Percentiles rank a stretch among this genome's conserved stretches.
These are phyloP conservation scores for Euthynnus affinis DNA, from an alignment of 2,797 vertebrate genomes.

Conservation along the genomic window DNA sequence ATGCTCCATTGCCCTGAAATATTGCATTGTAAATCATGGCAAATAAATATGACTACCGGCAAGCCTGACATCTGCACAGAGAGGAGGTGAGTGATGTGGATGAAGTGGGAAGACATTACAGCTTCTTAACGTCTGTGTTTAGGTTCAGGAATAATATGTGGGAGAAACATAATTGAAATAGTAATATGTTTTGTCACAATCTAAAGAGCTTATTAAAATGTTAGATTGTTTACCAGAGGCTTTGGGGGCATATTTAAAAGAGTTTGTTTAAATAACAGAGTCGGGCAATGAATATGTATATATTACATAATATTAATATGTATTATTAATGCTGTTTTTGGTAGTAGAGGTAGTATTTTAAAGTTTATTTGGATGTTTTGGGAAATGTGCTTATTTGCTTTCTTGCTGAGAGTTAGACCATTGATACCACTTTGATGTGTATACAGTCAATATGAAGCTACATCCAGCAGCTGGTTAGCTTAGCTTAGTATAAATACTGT, in stretches of 20 bases:
- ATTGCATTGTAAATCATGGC: slow-evolving; percentile 64
- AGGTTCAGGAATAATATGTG: slow-evolving; percentile 48
- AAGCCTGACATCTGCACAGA: slow-evolving; percentile 16
- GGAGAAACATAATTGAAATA: slow-evolving; percentile 65
- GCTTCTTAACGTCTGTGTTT: slow-evolving; percentile 65
- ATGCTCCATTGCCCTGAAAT: slow-evolving; percentile 61
- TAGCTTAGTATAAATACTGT: background rate
- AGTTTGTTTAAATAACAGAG: slow-evolving; percentile 35
- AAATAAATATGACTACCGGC: slow-evolving; percentile 60
- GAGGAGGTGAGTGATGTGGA: slow-evolving; percentile 54
- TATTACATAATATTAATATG: background rate
- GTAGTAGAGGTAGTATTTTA: background rate
- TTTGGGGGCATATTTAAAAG: slow-evolving; percentile 44
- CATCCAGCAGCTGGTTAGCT: background rate
- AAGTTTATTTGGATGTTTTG: background rate
- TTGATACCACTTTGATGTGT: too few relatives aligned
- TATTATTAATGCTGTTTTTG: background rate
- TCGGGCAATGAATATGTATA: slow-evolving; percentile 23
- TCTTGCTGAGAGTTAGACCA: background rate
- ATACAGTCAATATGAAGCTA: background rate
- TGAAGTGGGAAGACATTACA: slow-evolving; percentile 37
- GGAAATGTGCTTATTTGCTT: background rate
- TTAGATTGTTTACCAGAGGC: slow-evolving; percentile 59
- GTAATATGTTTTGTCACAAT: slow-evolving; percentile 59
- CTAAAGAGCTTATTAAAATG: slow-evolving; percentile 65